These are phyloP conservation scores for Drosophila mojavensis DNA, from an alignment of 1,140 invertebrate genomes.

Conservation along the genomic window DNA sequence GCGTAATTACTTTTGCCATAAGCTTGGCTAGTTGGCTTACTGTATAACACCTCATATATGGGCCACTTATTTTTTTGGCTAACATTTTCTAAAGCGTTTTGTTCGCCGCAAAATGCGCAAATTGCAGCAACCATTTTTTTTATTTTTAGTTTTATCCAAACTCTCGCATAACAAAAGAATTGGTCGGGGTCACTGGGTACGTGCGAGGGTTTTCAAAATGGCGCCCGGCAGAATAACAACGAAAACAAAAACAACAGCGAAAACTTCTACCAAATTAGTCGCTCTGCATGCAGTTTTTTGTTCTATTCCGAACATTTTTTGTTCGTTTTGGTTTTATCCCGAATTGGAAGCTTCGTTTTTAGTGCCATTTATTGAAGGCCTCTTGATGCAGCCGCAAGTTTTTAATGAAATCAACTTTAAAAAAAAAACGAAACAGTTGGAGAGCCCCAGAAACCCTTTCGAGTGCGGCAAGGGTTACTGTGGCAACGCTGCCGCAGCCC, in stretches of 20 bases:
- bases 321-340: conserved; percentile 10
- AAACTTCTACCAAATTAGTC: conserved; percentile 30
- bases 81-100: neutral
- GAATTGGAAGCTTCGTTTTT: conserved; percentile 25
- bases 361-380: conserved; percentile 20
- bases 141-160: conserved; percentile 8
- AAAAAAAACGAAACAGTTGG: conserved; percentile 7
- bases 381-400: conserved; percentile 56
- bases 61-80: neutral
- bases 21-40: no score
- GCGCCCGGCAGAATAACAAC: conserved; percentile 21
- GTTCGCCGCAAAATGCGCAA: conserved; percentile 32
- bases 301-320: conserved; percentile 8
- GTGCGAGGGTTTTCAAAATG: conserved; percentile 49
- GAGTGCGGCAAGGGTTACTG: neutral
- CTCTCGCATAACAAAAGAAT: conserved; percentile 39
- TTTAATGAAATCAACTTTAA: conserved; percentile 67
- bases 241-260: neutral
- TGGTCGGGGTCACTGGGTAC: conserved; percentile 41
- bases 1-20: no score
- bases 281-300: conserved; percentile 43
- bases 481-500: conserved; percentile 5
- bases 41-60: neutral
- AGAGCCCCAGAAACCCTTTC: neutral
- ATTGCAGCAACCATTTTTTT: conserved; percentile 18